A percentile compares a stretch with the other conserved stretches of the same genome.
phyloP scores from a whole-genome alignment of 2,113 vertebrate species.

The Bubo bubo region DNA sequence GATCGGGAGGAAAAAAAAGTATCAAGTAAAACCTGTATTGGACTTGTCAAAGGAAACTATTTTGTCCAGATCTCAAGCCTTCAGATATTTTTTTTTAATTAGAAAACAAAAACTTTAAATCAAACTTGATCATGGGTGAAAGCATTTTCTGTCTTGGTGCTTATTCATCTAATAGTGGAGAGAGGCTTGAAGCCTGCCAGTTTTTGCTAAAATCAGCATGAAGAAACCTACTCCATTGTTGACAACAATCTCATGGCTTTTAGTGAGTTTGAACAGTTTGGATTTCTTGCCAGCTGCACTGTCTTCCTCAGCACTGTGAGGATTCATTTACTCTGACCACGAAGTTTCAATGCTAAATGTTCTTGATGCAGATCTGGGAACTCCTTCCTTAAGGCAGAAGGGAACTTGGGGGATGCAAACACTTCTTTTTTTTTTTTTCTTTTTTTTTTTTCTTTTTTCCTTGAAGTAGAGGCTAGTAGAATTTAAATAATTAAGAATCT shows the following conservation, averaged over 20 bases:
- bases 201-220: not conserved
- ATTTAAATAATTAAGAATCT: not conserved
- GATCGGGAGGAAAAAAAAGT: not conserved
- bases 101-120: not conserved
- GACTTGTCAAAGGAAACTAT: not conserved
- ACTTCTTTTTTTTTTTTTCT: accelerated
- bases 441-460: accelerated
- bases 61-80: not conserved
- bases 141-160: not conserved
- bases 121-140: not conserved
- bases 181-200: not conserved
- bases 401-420: not conserved
- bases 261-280: not conserved
- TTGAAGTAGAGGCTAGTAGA: not conserved
- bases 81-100: not conserved
- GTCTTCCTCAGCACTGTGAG: not conserved
- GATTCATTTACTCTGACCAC: not conserved
- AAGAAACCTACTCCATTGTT: not conserved
- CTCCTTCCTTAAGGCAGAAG: not conserved
- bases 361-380: not conserved
- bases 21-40: not conserved
- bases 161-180: not conserved
- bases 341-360: not conserved
- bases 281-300: not conserved
- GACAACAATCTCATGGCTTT: not conserved